These are phyloP conservation scores for Coreoperca whiteheadi DNA, from an alignment of 2,113 vertebrate genomes.

Conservation along the genomic window DNA sequence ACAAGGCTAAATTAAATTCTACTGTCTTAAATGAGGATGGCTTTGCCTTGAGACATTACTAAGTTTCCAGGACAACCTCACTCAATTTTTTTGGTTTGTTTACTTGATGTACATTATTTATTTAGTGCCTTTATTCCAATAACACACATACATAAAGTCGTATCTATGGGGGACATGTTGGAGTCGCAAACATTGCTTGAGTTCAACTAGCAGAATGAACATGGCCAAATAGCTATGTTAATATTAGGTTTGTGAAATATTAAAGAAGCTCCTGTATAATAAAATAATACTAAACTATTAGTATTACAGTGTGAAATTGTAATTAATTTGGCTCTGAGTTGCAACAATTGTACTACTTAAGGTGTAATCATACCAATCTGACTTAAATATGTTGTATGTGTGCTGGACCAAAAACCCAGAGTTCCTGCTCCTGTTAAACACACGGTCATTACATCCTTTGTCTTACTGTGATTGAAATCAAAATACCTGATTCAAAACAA, in stretches of 20 bases:
- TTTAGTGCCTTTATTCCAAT: slow-evolving; percentile 57
- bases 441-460: background rate
- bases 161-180: slow-evolving; percentile 53
- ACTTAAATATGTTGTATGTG: background rate
- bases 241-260: slow-evolving; percentile 24
- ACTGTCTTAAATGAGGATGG: slow-evolving; percentile 75
- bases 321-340: background rate
- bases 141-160: slow-evolving; percentile 53
- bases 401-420: background rate
- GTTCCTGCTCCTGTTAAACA: background rate
- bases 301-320: background rate
- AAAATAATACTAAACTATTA: slow-evolving; percentile 11
- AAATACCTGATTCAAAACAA: slow-evolving; percentile 7
- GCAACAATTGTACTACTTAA: background rate
- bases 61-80: slow-evolving; percentile 69
- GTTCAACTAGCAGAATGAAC: slow-evolving; percentile 39
- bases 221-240: slow-evolving; percentile 21
- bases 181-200: slow-evolving; percentile 35
- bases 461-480: background rate
- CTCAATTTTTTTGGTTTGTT: slow-evolving; percentile 58
- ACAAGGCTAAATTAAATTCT: slow-evolving; percentile 79
- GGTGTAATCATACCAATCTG: background rate
- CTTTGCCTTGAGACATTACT: slow-evolving; percentile 74
- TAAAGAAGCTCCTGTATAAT: slow-evolving; percentile 12
- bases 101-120: slow-evolving; percentile 70